Evolutionary conservation across 2,797 vertebrate genomes (phyloP), one percentile per base, ranked within the genome.

Genomic region (Sciurus vulgaris): DNA sequence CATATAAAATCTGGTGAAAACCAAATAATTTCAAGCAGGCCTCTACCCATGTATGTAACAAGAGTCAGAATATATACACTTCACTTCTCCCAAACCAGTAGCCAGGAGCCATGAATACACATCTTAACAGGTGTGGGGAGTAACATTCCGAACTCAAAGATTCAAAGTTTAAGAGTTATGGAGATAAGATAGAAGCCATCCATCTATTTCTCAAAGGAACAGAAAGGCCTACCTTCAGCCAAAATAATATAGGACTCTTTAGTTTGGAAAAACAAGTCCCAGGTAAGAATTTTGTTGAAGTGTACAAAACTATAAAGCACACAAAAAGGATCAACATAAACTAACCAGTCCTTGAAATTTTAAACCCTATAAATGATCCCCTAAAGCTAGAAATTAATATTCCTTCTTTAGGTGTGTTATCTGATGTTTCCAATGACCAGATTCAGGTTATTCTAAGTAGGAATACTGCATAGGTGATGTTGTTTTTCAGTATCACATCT

Each of bases 281-380:
- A 26, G 22, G 41, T 65, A 67, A 79, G 38, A 77, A 63, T 87
- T 93, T 24, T 70, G 11, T 59, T 76, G 9, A 70, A n/a, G 3
- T 38, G 69, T 54, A 77, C 70, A 74, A 85, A 89, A 77, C 28
- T 44, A 72, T 24, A 69, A 95, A 22, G 28, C 5, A 24, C 7
- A 89, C 5, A 72, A 67, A 86, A 94, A 69, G 6, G 28, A 92
- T 61, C 59, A 87, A 92, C 11, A 81, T 20, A 85, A 85, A 81
- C 33, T n/a, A 18, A 77, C 10, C 22, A 59, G 76, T 3, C 4
- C 44, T 17, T 87, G 35, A 78, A 89, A 92, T 67, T 73, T 65
- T 59, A 90, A 89, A 86, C 1, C 59, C 69, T 69, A 38, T 41
- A 59, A 72, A 77, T 63, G 33, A 91, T 61, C 10, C n/a, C 13